Conservation (phyloP, 2,888 invertebrate genomes). For the Ptilodon capucinus region DNA sequence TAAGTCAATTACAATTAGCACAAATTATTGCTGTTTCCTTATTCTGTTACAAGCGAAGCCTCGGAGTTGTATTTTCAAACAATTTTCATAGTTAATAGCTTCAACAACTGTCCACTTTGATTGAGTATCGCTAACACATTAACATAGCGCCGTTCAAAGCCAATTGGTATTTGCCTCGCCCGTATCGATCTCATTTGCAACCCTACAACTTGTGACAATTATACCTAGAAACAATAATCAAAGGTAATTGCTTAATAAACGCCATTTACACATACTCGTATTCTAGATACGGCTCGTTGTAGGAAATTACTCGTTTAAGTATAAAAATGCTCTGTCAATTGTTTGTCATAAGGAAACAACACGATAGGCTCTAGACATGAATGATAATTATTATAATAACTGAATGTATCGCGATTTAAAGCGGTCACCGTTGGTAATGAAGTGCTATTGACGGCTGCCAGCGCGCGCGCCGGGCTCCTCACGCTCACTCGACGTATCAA, state of each 20-base stretch:
- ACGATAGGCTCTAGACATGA: constrained; percentile 33
- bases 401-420: constrained; percentile 59
- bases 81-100: constrained; percentile 25
- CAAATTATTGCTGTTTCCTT: constrained; percentile 4
- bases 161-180: constrained; percentile 50
- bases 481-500: constrained; percentile 61
- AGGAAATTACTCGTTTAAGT: constrained; percentile 48
- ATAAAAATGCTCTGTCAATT: constrained; percentile 48
- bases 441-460: constrained; percentile 58
- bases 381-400: constrained; percentile 50
- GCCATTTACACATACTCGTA: constrained; percentile 52
- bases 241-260: constrained; percentile 70
- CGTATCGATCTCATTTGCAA: constrained; percentile 48
- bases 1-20: neutral
- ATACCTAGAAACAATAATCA: constrained; percentile 60
- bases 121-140: constrained; percentile 18
- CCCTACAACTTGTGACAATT: constrained; percentile 52
- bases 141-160: constrained; percentile 35
- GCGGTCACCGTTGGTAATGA: constrained; percentile 78
- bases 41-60: constrained; percentile 5
- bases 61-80: constrained; percentile 12
- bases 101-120: constrained; percentile 14
- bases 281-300: constrained; percentile 49
- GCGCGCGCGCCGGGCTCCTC: constrained; percentile 48
- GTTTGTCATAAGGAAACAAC: constrained; percentile 42